Conservation (phyloP, 2,113 vertebrate genomes). For the Otis tarda region DNA sequence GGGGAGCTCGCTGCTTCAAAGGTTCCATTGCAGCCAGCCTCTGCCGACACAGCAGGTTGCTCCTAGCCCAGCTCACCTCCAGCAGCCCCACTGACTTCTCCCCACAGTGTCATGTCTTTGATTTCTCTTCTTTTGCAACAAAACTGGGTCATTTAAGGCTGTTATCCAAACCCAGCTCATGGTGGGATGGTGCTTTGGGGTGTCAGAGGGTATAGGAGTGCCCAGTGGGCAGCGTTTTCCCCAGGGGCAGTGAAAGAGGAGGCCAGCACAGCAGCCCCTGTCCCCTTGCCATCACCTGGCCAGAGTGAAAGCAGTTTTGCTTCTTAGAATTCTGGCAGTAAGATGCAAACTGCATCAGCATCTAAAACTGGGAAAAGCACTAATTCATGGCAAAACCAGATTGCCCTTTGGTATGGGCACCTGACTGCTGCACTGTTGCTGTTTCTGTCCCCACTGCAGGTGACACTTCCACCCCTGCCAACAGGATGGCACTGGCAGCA, state of each 20-base stretch:
- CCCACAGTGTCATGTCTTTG: background rate
- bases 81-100: background rate
- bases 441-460: background rate
- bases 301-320: background rate
- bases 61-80: background rate
- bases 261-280: background rate
- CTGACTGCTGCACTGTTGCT: background rate
- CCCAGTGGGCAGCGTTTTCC: background rate
- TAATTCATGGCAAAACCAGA: background rate
- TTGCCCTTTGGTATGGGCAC: rapidly evolving
- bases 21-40: background rate
- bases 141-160: background rate
- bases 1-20: background rate
- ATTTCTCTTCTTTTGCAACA: background rate
- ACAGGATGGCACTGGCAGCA: rapidly evolving
- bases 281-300: background rate
- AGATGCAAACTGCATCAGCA: background rate
- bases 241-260: background rate
- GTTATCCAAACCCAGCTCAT: background rate
- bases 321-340: background rate
- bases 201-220: background rate
- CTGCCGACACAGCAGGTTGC: background rate
- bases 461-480: background rate
- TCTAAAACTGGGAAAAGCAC: background rate
- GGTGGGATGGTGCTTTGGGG: background rate